A percentile compares a stretch with the other conserved stretches of the same genome.
These are phyloP conservation scores for Lepeophtheirus nordmannii DNA, from an alignment of 2,888 invertebrate genomes.

Conservation along the genomic window DNA sequence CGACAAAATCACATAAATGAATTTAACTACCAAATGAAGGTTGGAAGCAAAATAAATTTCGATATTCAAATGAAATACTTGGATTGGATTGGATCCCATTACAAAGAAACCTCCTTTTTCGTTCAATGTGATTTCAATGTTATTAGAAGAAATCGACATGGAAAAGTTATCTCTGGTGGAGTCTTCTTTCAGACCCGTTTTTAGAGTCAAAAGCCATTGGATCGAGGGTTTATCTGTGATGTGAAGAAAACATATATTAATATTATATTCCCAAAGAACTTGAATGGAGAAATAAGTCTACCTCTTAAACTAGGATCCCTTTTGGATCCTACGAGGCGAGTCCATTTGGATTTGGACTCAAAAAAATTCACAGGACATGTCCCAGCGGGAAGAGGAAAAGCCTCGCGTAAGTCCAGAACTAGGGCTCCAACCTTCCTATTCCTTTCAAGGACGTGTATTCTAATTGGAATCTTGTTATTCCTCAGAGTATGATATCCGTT, in stretches of 20 bases:
- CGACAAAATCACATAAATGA: background rate
- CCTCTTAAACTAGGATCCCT: background rate
- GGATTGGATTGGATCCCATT: background rate
- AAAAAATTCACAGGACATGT: background rate
- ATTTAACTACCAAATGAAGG: background rate
- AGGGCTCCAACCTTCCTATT: background rate
- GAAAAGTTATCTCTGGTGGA: too few species aligned
- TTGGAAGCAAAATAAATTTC: background rate
- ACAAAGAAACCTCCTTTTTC: background rate
- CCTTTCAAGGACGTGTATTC: background rate
- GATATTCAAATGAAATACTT: background rate
- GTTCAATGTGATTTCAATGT: background rate
- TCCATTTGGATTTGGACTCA: background rate
- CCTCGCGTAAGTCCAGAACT: background rate
- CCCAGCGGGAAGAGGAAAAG: background rate
- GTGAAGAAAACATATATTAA: background rate
- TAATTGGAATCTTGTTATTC: background rate
- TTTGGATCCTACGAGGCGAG: background rate
- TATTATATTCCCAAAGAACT: too few species aligned
- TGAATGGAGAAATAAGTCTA: background rate
- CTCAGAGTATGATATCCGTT: background rate
- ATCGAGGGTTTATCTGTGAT: background rate
- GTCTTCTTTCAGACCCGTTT: background rate
- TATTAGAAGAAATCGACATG: too few species aligned
- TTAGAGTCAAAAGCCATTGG: background rate